Evolutionary conservation across 2,888 invertebrate genomes (phyloP).

Genomic region (Pomacea canaliculata): DNA sequence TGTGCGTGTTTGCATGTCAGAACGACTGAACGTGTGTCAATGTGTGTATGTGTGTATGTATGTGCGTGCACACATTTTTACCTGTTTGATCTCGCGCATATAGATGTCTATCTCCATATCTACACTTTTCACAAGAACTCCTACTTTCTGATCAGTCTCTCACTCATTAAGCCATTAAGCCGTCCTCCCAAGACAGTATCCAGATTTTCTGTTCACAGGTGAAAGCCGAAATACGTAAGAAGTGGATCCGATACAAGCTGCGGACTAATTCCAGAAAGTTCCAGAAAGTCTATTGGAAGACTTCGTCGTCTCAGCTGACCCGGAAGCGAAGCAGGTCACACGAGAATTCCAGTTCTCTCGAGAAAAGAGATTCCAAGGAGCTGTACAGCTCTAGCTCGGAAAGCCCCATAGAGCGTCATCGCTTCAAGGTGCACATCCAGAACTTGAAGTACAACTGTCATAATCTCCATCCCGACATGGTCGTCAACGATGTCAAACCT

Average conservation of each 20-base stretch:
- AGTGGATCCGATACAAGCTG: slow-evolving; percentile 34
- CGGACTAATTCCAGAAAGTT: slow-evolving; percentile 35
- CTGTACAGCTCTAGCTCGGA: slow-evolving; percentile 22
- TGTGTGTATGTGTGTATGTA: not conserved
- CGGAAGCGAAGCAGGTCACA: slow-evolving; percentile 30
- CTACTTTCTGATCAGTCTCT: too few relatives aligned
- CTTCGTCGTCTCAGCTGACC: slow-evolving; percentile 16
- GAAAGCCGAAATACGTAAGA: slow-evolving; percentile 33
- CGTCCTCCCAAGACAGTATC: too few relatives aligned
- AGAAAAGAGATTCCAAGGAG: slow-evolving; percentile 20
- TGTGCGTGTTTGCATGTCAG: too few relatives aligned
- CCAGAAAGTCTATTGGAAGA: slow-evolving; percentile 28
- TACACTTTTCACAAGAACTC: too few relatives aligned
- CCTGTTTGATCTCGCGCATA: too few relatives aligned
- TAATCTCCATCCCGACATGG: slow-evolving; percentile 1
- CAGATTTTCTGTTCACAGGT: slow-evolving; percentile 18
- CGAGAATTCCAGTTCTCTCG: slow-evolving; percentile 24
- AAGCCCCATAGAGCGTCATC: slow-evolving; percentile 19
- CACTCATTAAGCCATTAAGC: too few relatives aligned
- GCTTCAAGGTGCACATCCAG: slow-evolving; percentile 24
- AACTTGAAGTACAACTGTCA: slow-evolving; percentile 25
- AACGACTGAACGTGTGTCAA: not conserved
- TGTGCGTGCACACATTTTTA: too few relatives aligned
- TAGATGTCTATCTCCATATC: too few relatives aligned
- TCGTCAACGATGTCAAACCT: slow-evolving; percentile 25